These are phyloP conservation scores for Leptogaster cylindrica DNA, from an alignment of 2,888 invertebrate genomes.

Conservation along the genomic window DNA sequence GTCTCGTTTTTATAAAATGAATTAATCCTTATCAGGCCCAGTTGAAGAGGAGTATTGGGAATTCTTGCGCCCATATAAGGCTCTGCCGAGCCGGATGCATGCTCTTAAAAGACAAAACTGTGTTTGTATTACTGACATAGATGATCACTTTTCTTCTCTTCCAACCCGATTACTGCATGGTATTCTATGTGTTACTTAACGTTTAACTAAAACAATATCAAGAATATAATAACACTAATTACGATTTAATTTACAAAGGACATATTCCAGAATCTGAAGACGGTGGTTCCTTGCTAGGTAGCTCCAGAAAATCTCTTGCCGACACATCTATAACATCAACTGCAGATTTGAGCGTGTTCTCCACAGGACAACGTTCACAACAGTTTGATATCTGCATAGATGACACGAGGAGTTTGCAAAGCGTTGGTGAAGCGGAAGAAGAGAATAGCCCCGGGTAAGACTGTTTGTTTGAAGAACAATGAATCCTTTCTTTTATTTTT, in stretches of 20 bases:
- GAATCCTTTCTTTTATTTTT: no score
- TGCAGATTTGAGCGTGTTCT: constrained; percentile 81
- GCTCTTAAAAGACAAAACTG: constrained; percentile 29
- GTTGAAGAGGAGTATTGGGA: constrained; percentile 46
- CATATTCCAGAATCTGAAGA: constrained; percentile 63
- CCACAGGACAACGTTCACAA: constrained; percentile 63
- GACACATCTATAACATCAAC: constrained; percentile 86
- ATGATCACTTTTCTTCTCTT: constrained; percentile 45
- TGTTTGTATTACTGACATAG: constrained; percentile 28
- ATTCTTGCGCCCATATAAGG: constrained; percentile 43
- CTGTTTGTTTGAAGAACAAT: neutral
- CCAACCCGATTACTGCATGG: constrained; percentile 42
- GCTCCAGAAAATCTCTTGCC: constrained; percentile 79
- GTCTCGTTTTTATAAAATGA: constrained; percentile 12
- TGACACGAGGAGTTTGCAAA: constrained; percentile 47
- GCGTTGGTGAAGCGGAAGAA: constrained; percentile 48
- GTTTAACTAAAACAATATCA: neutral
- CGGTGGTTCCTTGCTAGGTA: constrained; percentile 72
- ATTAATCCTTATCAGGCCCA: constrained; percentile 32
- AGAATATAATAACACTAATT: neutral
- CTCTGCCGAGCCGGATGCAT: constrained; percentile 46
- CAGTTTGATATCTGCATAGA: constrained; percentile 49
- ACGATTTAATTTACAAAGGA: constrained; percentile 34
- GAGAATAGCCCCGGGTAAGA: constrained; percentile 50
- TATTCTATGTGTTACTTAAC: constrained; percentile 14